Evolutionary conservation across 2,797 vertebrate genomes (phyloP), one percentile per base, ranked within the genome.

Genomic region (Myotis findleyi): DNA sequence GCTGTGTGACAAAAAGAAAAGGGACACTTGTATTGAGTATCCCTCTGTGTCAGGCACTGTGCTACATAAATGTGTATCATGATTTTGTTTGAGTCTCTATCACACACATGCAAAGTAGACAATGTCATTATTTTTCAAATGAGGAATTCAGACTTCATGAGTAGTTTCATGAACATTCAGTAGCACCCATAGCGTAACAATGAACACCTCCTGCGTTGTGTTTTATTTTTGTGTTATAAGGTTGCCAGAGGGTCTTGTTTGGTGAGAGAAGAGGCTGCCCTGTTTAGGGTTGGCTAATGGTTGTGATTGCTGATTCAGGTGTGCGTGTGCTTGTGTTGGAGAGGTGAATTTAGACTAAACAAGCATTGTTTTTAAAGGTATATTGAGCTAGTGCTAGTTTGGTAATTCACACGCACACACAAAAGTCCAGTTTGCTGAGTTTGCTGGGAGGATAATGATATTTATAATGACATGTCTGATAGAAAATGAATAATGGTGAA

Each of bases 171-270:
- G 62, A 47, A 51, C 62, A 71, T 17, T 71, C 71, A 79, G 71
- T 47, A 83, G 12, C 30, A 13, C 71, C 27, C 5, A 36, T 8
- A 55, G 59, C 2, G 5, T 17, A 64, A 82, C 86, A 75, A 27
- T 55, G 44, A 93, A 94, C 38, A 89, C 49, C 57, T 91, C 57
- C 81, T 89, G 53, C n/a, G 23, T 77, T 68, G 30, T 81, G 66
- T 55, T 85, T 92, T 86, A 92, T 88, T 95, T 94, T 69, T 76
- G 44, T 82, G 81, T 84, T 44, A 79, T 44, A 82, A 93, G 38
- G 36, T 71, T 66, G 62, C 44, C 89, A 41, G 51, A 87, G 41
- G 13, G 30, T 75, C 49, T 73, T 64, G 62, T 69, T 47, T 91
- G 36, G 38, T 66, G 47, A 87, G 69, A 69, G 57, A 68, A 83